Evolutionary conservation across 1,140 invertebrate species (phyloP), one percentile per base, ranked within the genome.

Genomic region (Drosophila baimaii): DNA sequence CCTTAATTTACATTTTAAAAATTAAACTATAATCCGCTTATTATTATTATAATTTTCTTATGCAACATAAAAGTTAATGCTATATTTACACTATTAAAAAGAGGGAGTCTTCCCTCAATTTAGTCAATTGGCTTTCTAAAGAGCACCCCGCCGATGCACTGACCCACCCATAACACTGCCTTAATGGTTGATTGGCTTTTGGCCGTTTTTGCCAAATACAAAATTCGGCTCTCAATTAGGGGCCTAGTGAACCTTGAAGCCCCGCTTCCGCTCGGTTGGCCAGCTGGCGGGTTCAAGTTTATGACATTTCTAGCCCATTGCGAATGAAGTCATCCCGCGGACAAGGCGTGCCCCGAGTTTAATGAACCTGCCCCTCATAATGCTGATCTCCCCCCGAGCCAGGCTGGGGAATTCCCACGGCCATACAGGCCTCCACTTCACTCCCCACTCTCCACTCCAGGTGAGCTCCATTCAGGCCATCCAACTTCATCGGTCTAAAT

Each of bases 321-420:
- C 64, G 74, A 85, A 86, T 86, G 65, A 86, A 86, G 79, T 88
- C 82, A 86, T 86, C 74, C 47, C 56, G 54, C 21, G 49, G 43
- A 49, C 25, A 46, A 70, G 81, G 83, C 81, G 83, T 79, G 82
- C 58, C 81, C 54, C 41, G 61, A 41, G 81, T 85, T 85, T 86
- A 85, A 85, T 82, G 83, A 85, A 86, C 81, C 79, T 79, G 76
- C 57, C 46, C 41, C 44, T 44, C 57, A 31, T 17, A 59, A 31
- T 29, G 55, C 35, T 23, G 49, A 29, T 46, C 57, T 59, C 19
- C 47, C 6, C n/a, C n/a, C n/a, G n/a, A 33, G 70, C 19, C 17
- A 15, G 41, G 13, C 44, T 75, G 19, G 66, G 57, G 72, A 82
- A 80, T 88, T 88, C 83, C 84, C 83, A 88, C 83, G 79, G 37